phyloP scores from a whole-genome alignment of 2,113 vertebrate species.

The Bujurquina vittata region DNA sequence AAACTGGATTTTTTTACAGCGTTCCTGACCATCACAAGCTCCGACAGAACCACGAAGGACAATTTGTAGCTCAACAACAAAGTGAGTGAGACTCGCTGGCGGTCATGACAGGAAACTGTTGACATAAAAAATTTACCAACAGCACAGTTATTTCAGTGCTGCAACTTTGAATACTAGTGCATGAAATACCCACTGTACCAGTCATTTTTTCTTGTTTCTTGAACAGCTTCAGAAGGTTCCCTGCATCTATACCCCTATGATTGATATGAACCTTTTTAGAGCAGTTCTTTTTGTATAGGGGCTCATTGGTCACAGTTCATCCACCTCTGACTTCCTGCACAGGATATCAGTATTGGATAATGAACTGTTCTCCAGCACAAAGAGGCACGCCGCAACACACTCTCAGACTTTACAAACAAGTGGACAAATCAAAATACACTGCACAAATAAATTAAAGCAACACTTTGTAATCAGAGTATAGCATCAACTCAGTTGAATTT shows the following conservation, averaged over 20 bases:
- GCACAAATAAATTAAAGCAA: too few relatives aligned
- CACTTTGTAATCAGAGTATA: too few relatives aligned
- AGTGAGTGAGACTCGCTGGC: neutral
- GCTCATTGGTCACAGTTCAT: constrained; percentile 20
- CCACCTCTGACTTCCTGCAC: neutral
- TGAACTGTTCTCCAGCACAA: neutral
- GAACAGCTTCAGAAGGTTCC: neutral
- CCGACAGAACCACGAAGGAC: neutral
- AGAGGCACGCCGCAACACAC: neutral
- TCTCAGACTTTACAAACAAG: neutral
- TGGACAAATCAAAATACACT: neutral
- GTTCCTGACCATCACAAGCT: neutral
- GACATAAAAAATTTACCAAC: constrained; percentile 24
- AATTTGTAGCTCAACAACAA: neutral
- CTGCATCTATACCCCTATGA: neutral
- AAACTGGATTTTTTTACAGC: neutral
- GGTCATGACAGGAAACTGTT: constrained; percentile 31
- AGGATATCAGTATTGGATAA: constrained; percentile 14
- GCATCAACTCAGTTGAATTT: too few relatives aligned
- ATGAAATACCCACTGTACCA: neutral
- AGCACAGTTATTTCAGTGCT: constrained; percentile 16
- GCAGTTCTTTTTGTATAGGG: neutral
- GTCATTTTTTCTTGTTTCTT: neutral
- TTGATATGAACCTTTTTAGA: neutral
- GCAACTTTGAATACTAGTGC: constrained; percentile 2